Percentiles rank a stretch among this genome's conserved stretches.
These are phyloP conservation scores for Pluvialis apricaria DNA, from an alignment of 2,113 vertebrate species.

Conservation along the genomic window DNA sequence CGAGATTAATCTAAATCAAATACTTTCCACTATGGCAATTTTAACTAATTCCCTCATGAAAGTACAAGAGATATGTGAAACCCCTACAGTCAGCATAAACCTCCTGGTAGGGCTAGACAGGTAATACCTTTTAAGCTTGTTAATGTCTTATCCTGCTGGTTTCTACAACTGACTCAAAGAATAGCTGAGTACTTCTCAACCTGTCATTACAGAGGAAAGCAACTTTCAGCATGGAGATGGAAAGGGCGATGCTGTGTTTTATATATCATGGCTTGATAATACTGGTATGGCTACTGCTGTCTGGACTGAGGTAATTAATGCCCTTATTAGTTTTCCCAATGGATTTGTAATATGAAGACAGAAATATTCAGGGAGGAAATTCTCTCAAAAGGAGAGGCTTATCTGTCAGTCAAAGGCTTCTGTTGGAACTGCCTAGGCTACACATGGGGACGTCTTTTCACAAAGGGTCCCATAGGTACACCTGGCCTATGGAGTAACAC, in stretches of 20 bases:
- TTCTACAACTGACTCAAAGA: constrained; percentile 71
- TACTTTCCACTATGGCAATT: constrained; percentile 76
- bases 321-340: background rate
- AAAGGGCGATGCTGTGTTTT: background rate
- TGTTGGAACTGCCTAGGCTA: background rate
- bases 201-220: constrained; percentile 56
- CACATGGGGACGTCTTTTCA: background rate
- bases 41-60: constrained; percentile 77
- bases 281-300: background rate
- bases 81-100: constrained; percentile 62
- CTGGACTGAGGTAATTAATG: constrained; percentile 17
- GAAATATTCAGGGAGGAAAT: background rate
- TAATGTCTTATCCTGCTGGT: constrained; percentile 77
- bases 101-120: constrained; percentile 69
- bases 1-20: constrained; percentile 79
- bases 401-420: background rate
- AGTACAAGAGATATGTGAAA: constrained; percentile 70
- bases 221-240: constrained; percentile 27
- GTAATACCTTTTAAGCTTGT: constrained; percentile 79
- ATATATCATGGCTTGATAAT: background rate
- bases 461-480: background rate
- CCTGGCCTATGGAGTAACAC: background rate
- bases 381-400: background rate
- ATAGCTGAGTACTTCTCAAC: constrained; percentile 60
- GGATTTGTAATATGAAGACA: background rate